phyloP scores from a whole-genome alignment of 2,113 vertebrate genomes.

The Notarius quadriscutis region DNA sequence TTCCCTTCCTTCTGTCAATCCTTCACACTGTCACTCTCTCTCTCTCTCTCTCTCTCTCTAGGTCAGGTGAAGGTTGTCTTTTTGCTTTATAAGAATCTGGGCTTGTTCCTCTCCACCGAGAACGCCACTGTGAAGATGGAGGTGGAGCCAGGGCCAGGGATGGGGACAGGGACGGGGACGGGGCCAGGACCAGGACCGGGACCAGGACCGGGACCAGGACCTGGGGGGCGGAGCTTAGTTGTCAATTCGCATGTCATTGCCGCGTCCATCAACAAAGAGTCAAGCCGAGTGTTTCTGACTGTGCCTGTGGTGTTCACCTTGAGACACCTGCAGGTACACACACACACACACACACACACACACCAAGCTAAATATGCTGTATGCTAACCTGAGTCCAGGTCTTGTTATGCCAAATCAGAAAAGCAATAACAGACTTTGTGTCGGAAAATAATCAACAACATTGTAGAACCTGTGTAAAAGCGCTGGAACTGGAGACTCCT shows the following conservation, averaged over 20 bases:
- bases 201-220: conserved; percentile 60
- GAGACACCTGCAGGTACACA: conserved; percentile 81
- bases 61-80: conserved; percentile 94
- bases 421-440: too few species aligned
- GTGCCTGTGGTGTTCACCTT: conserved; percentile 90
- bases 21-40: conserved; percentile 51
- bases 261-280: conserved; percentile 92
- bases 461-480: too few species aligned
- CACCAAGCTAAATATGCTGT: neutral
- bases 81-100: conserved; percentile 90
- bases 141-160: conserved; percentile 66
- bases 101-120: conserved; percentile 87
- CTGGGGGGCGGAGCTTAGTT: conserved; percentile 72
- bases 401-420: too few species aligned
- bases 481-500: too few species aligned
- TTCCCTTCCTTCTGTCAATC: conserved; percentile 44
- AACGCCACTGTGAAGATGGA: conserved; percentile 89
- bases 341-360: conserved; percentile 15
- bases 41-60: conserved; percentile 57
- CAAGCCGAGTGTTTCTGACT: conserved; percentile 88
- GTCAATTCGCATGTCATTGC: conserved; percentile 91
- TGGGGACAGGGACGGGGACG: too few species aligned
- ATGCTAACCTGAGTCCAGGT: too few species aligned
- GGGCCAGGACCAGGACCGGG: conserved; percentile 57
- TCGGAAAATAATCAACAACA: too few species aligned